Evolutionary conservation across 2,113 vertebrate species (phyloP), one percentile per base, ranked within the genome.

Genomic region (Hyaena hyaena): DNA sequence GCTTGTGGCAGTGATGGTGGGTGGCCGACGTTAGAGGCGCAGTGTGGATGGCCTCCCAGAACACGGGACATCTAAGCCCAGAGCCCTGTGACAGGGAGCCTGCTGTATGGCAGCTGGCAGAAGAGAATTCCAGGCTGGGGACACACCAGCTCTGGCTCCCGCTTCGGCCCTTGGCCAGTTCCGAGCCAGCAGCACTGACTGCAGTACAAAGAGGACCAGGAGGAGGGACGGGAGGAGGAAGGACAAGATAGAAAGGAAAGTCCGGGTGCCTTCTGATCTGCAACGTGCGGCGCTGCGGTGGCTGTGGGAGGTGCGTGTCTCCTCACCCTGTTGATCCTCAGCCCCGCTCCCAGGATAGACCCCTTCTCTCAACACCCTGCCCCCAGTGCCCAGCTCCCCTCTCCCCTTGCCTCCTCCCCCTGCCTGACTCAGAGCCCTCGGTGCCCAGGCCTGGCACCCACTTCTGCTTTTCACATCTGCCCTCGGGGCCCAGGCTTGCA

Each of bases 91-190:
- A n/a, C 10, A 6, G 84, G 35, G 48, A 55, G 55, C 45, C 80
- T 79, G 63, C 45, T 48, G 19, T 3, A 45, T 7, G 81, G 86
- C 84, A 10, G 16, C 26, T 8, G 8, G 23, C 39, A 88, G 77
- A 90, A 65, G 81, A 84, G 48, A 58, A 58, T 66, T 45, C 80
- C 71, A 35, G 95, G 80, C 93, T 61, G 53, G 76, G 58, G 39
- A 69, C 26, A 45, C 71, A 10, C 33, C 48, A 28, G 81, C 33
- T 87, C 43, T n/a, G 17, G 15, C 80, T 84, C 31, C 53, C 4
- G 5, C 35, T 58, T 45, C 24, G 26, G 43, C 39, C 65, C 5
- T 66, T 15, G 24, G 48, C 69, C 31, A 5, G n/a, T 8, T 50
- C 65, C 0, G 0, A 80, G 5, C 65, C 28, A 85, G 43, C 11